Evolutionary conservation across 1,140 invertebrate genomes (phyloP).

Genomic region (Drusus annulatus): DNA sequence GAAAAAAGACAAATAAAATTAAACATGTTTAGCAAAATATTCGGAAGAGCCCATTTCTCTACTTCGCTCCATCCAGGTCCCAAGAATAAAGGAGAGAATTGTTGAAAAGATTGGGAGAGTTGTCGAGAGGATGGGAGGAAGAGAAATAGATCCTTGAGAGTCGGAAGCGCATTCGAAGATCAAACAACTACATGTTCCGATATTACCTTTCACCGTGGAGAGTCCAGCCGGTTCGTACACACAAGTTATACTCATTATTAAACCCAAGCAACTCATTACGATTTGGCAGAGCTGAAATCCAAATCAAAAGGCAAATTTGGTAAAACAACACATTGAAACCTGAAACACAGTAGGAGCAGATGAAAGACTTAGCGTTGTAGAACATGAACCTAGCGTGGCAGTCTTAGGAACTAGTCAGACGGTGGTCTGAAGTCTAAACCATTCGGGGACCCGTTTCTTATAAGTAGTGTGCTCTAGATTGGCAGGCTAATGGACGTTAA

Average conservation of each 20-base stretch:
- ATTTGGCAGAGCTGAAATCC: conserved; percentile 31
- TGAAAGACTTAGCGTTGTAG: too few relatives aligned
- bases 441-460: too few relatives aligned
- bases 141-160: conserved; percentile 26
- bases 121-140: background rate
- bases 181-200: conserved; percentile 34
- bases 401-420: too few relatives aligned
- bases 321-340: too few relatives aligned
- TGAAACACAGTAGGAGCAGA: too few relatives aligned
- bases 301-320: conserved; percentile 10
- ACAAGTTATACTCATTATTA: conserved; percentile 6
- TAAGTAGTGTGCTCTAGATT: too few relatives aligned
- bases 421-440: too few relatives aligned
- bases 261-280: conserved; percentile 27
- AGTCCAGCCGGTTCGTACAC: background rate
- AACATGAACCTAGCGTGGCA: too few relatives aligned
- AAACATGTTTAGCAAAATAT: conserved; percentile 25
- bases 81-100: background rate
- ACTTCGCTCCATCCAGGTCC: background rate
- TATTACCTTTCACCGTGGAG: conserved; percentile 23
- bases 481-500: too few relatives aligned
- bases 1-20: conserved; percentile 13
- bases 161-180: conserved; percentile 38
- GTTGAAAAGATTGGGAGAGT: background rate
- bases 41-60: conserved; percentile 17